phyloP scores from a whole-genome alignment of 1,140 invertebrate genomes.

The Drosophila miranda region DNA sequence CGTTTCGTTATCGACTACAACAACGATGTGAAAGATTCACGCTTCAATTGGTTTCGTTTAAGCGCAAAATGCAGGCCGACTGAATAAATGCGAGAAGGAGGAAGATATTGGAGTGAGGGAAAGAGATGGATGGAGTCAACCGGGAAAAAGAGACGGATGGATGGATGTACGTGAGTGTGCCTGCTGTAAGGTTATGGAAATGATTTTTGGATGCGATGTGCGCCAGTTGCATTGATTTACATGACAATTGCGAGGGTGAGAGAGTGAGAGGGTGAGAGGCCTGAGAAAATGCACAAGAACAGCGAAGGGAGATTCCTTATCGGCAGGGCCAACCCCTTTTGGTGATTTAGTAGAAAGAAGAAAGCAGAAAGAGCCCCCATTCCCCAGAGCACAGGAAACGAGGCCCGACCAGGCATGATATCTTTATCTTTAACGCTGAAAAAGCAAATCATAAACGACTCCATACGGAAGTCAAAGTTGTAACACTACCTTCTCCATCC shows the following conservation, averaged over 20 bases:
- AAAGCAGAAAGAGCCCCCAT: background rate
- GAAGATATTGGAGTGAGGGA: background rate
- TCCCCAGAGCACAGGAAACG: conserved; percentile 36
- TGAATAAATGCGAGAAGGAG: conserved; percentile 2
- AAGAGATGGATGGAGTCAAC: background rate
- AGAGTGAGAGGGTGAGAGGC: conserved; percentile 1
- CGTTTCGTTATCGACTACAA: conserved; percentile 57
- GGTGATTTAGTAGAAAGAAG: conserved; percentile 59
- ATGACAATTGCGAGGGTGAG: conserved; percentile 62
- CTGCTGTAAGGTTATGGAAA: conserved; percentile 59
- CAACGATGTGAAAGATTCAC: conserved; percentile 71
- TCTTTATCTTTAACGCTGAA: conserved; percentile 57
- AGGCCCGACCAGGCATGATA: conserved; percentile 30
- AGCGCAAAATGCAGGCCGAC: conserved; percentile 67
- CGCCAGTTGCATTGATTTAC: conserved; percentile 73
- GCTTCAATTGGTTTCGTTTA: conserved; percentile 76
- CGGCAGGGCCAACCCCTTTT: conserved; percentile 57
- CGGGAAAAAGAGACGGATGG: background rate
- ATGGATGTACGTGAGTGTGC: conserved; percentile 9
- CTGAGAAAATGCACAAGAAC: conserved; percentile 43
- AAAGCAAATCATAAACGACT: conserved; percentile 73
- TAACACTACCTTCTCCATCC: conserved; percentile 5
- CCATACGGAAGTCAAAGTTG: conserved; percentile 62
- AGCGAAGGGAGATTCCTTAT: conserved; percentile 49
- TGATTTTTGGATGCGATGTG: conserved; percentile 54